phyloP scores from a whole-genome alignment of 2,113 vertebrate species.

The Cathartes aura region DNA sequence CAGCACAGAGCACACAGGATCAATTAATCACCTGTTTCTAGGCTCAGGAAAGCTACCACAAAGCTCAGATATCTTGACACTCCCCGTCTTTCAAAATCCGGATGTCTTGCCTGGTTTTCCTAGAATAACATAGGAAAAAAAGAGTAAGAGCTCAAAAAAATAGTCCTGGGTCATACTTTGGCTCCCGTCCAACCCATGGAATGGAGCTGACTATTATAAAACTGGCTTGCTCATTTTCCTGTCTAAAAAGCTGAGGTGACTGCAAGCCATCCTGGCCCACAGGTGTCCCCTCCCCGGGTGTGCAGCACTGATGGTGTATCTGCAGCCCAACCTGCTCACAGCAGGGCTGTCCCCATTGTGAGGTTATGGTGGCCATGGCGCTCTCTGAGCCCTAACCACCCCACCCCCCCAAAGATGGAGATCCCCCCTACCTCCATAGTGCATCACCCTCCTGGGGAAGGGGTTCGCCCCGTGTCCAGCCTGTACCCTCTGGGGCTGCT shows the following conservation, averaged over 20 bases:
- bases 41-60: not conserved
- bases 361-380: not conserved
- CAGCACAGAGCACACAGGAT: not conserved
- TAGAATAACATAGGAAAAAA: not conserved
- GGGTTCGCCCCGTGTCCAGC: not conserved
- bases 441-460: not conserved
- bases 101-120: conserved; percentile 57
- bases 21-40: conserved; percentile 1
- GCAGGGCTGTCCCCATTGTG: not conserved
- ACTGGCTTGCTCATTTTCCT: not conserved
- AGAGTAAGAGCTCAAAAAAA: not conserved
- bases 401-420: not conserved
- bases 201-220: not conserved
- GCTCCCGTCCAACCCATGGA: not conserved
- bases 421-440: fast-evolving
- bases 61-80: not conserved
- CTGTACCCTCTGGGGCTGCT: not conserved
- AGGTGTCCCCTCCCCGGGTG: not conserved
- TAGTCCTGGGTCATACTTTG: not conserved
- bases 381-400: not conserved
- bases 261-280: not conserved
- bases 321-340: not conserved
- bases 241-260: not conserved
- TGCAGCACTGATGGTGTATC: not conserved
- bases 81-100: conserved; percentile 30